Evolutionary conservation across 2,113 vertebrate species (phyloP).

Genomic region (Cyrtonyx montezumae): DNA sequence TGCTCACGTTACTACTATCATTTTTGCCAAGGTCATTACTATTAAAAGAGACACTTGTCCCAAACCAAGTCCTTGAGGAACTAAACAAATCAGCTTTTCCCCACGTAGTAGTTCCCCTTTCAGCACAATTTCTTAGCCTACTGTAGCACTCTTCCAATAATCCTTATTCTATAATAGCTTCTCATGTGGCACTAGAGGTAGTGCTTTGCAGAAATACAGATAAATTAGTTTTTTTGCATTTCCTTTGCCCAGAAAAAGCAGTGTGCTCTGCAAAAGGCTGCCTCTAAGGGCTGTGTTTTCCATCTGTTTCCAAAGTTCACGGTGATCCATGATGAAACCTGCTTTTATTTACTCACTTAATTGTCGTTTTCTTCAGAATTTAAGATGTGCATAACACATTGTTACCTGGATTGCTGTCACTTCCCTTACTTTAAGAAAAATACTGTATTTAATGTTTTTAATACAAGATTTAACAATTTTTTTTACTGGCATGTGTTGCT

Average conservation of each 20-base stretch:
- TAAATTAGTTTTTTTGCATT: neutral
- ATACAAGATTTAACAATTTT: conserved; percentile 1
- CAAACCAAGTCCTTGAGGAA: neutral
- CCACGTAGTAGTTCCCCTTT: neutral
- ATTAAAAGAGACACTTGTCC: neutral
- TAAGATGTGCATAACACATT: accelerated
- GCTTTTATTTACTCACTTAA: conserved; percentile 17
- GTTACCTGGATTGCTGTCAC: neutral
- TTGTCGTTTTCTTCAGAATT: neutral
- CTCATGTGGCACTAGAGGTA: neutral
- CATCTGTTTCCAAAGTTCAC: neutral
- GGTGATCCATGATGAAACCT: neutral
- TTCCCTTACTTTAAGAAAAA: conserved; percentile 15
- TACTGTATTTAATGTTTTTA: neutral
- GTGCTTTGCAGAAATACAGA: neutral
- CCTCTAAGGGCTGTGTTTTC: neutral
- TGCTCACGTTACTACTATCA: neutral
- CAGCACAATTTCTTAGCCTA: neutral
- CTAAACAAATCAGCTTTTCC: neutral
- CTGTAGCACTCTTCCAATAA: neutral
- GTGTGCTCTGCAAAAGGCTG: neutral
- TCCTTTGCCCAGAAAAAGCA: neutral
- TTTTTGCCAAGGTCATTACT: neutral
- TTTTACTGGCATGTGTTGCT: neutral
- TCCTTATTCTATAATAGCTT: neutral